Base-by-base conservation (phyloP, 2,113 vertebrate genomes). In the Prinia subflava region DNA sequence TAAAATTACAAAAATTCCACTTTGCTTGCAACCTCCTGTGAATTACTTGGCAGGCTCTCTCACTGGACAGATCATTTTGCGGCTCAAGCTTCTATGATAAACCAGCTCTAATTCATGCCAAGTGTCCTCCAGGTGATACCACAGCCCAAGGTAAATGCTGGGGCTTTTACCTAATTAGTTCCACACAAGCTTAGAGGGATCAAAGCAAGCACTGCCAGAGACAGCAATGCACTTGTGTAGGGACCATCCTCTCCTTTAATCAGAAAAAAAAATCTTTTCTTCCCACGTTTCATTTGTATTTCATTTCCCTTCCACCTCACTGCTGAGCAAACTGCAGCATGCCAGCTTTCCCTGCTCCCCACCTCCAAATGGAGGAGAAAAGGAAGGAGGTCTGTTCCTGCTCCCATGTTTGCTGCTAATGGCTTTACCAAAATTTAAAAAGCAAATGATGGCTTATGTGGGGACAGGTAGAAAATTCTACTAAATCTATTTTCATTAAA, bases 81-180 rank as follows among this genome's bases (percentile, higher is more conserved):
- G 2, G 88, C 83, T 73, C 63, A 37, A 27, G 84, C 52, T 84
- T 85, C 85, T 44, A 3, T 35, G 50, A 87, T 65, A 94, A 92
- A 79, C 68, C 83, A 68, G 28, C 3, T 19, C 65, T 95, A 95
- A 78, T 53, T 74, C 75, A 50, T 55, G 78, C 74, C 60, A 73
- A 91, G 55, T 30, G 42, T 88, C 30, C n/a, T 90, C 63, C 77
- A 97, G 96, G 92, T 96, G 81, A 96, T 80, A 93, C 44, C 67
- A 47, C 83, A 93, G 63, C 83, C 53, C 64, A 57, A 89, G 60
- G 86, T 76, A 89, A 92, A 60, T 87, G 89, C 89, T 70, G 31
- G 41, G 81, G 59, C 30, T 13, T 52, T 88, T 92, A 94, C 56
- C 95, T 89, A 76, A 96, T 94, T 92, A 92, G 89, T 71, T 90